Evolutionary conservation across 1,140 invertebrate species (phyloP).

Genomic region (Drosophila ironensis): DNA sequence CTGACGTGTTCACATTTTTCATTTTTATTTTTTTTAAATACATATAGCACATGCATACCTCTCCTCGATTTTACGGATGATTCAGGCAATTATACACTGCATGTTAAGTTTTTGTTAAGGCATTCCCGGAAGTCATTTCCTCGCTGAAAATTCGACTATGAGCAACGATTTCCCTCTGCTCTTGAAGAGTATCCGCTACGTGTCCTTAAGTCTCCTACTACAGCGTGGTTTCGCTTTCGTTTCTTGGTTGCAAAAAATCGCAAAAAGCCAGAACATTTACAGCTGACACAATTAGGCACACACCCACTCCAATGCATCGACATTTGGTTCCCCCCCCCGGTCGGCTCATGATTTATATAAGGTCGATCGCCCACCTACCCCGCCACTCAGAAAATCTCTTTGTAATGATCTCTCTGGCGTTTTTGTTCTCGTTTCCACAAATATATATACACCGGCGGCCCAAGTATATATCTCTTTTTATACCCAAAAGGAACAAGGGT

Average conservation of each 20-base stretch:
- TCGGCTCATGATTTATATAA: conserved; percentile 20
- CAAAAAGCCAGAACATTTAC: background rate
- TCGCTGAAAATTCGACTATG: too few species aligned
- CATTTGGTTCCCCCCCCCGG: too few species aligned
- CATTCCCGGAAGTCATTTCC: too few species aligned
- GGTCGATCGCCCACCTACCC: conserved; percentile 15
- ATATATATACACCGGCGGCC: background rate
- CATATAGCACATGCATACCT: background rate
- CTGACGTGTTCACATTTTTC: conserved; percentile 7
- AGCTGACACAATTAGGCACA: conserved; percentile 29
- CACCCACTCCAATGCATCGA: background rate
- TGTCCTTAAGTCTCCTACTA: too few species aligned
- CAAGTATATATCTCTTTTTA: background rate
- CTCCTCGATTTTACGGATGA: too few species aligned
- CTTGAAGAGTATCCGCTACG: too few species aligned
- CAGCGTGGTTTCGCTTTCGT: conserved; percentile 15
- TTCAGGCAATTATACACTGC: too few species aligned
- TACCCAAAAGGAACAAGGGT: too few species aligned
- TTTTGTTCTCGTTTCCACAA: conserved; percentile 1
- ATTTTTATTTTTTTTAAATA: background rate
- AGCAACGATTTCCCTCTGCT: too few species aligned
- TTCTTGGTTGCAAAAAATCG: conserved; percentile 20
- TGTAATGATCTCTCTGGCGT: conserved; percentile 1
- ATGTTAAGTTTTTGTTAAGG: too few species aligned
- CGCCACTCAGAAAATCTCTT: background rate